Evolutionary conservation across 1,140 invertebrate species (phyloP), one percentile per base, ranked within the genome.

Genomic region (Drosophila nigrodunni): DNA sequence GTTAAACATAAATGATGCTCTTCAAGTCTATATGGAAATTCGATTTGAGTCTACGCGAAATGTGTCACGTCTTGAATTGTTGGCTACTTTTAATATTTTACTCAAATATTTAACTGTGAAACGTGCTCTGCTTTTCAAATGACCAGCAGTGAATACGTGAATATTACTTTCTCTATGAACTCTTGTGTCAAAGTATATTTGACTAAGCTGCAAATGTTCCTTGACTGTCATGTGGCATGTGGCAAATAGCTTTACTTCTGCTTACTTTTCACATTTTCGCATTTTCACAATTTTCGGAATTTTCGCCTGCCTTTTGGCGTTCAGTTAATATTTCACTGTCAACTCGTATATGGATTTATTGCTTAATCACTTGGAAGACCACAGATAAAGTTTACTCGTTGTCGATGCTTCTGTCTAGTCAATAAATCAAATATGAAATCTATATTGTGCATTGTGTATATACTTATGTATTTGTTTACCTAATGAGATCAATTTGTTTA

Each of bases 301-400:
- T 41, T 41, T 21, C 9, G 15, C 37, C 37, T 25, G 10, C 49
- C 52, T 49, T 47, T 59, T 61, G 11, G 13, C 46, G 30, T 60
- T 46, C 43, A 59, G 77, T 88, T 88, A 79, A 88, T 88, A 83
- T 83, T 83, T 88, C 78, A 83, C 80, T 88, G 85, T 89, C 85
- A 88, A 85, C 74, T 81, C 69, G 68, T 80, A 70, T 85, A 78
- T 69, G 57, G 41, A 74, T 85, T 89, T 88, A 85, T 88, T 88
- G 85, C 80, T 85, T 89, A 88, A 88, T 88, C 85, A 85, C 85
- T 88, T 79, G 85, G 85, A 88, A 88, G 80, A 75, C 71, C 78
- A 54, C 70, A 89, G 85, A 88, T 88, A 89, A 85, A 72, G 69
- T 75, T 78, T 44, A 50, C 55, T 57, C 60, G 61, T 68, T 58